phyloP scores from a whole-genome alignment of 2,113 vertebrate genomes.

The Channa maculata region DNA sequence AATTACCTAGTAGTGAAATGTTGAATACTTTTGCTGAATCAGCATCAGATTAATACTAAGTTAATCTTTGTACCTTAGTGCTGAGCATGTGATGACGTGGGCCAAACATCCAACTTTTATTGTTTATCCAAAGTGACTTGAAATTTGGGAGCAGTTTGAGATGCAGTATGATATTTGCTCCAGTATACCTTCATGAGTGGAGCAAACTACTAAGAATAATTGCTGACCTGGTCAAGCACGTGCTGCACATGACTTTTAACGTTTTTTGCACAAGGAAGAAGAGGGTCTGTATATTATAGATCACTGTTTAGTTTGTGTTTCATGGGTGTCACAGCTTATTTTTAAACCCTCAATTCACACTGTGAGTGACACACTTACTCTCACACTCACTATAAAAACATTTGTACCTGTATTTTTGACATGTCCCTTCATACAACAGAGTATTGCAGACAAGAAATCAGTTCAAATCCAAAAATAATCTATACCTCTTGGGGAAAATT shows the following conservation, averaged over 20 bases:
- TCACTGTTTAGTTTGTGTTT: neutral
- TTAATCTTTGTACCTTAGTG: neutral
- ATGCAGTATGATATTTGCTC: neutral
- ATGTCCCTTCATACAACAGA: conserved; percentile 14
- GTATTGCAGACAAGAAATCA: conserved; percentile 40
- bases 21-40: conserved; percentile 4
- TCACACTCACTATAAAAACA: neutral
- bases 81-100: neutral
- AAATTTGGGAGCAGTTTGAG: neutral
- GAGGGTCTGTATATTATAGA: neutral
- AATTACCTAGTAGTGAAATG: neutral
- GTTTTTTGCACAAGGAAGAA: neutral
- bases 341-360: neutral
- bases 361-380: neutral
- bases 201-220: neutral
- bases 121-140: neutral
- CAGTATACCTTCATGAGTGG: too few relatives aligned
- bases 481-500: conserved; percentile 61
- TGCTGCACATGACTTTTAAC: too few relatives aligned
- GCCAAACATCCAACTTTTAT: neutral
- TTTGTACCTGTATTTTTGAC: conserved; percentile 6
- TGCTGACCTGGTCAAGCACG: neutral
- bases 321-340: conserved; percentile 2
- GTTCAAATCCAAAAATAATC: conserved; percentile 63
- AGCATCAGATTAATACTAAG: neutral